These are phyloP conservation scores for Fregetta grallaria DNA, from an alignment of 2,113 vertebrate genomes.

Conservation along the genomic window DNA sequence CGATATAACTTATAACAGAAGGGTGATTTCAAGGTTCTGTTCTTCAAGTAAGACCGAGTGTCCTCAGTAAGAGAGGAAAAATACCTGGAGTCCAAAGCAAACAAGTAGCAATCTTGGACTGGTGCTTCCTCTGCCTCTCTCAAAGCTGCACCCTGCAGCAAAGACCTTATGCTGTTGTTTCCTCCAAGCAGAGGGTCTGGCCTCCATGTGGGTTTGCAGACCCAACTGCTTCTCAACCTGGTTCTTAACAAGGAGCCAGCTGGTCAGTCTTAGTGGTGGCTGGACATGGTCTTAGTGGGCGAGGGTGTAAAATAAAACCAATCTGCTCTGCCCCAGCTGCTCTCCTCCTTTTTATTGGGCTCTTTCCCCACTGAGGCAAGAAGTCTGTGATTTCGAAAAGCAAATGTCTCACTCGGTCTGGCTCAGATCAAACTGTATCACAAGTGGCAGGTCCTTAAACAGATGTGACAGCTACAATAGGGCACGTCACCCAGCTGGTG, in stretches of 20 bases:
- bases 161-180: background rate
- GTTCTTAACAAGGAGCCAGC: background rate
- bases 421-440: background rate
- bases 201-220: background rate
- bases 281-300: background rate
- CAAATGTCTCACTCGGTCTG: background rate
- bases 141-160: background rate
- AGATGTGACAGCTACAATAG: slow-evolving; percentile 46
- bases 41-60: background rate
- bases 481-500: background rate
- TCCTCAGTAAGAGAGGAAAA: background rate
- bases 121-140: background rate
- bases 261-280: background rate
- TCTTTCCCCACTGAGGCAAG: background rate
- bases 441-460: slow-evolving; percentile 49
- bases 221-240: background rate
- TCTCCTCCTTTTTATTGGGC: background rate
- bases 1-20: background rate
- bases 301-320: background rate
- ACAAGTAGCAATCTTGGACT: background rate
- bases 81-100: background rate
- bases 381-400: background rate
- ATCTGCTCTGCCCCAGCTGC: background rate
- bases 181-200: background rate
- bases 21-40: background rate